Evolutionary conservation across 2,888 invertebrate genomes (phyloP).

Genomic region (Amphipyra tragopoginis): DNA sequence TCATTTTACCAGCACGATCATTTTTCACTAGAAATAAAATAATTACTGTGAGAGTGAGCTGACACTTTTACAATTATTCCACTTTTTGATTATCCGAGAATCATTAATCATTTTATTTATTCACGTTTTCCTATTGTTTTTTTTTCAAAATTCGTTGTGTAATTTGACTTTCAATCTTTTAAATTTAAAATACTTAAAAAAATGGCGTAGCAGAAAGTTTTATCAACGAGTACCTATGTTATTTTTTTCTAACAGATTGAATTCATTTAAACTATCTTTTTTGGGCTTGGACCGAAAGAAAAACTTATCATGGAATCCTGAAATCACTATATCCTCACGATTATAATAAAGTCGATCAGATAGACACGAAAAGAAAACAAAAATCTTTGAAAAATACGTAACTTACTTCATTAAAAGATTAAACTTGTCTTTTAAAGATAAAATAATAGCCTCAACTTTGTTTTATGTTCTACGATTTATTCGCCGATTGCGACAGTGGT

Average conservation of each 20-base stretch:
- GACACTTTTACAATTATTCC: constrained; percentile 41
- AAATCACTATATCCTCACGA: no score
- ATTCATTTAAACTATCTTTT: no score
- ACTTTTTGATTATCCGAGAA: constrained; percentile 16
- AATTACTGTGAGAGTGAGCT: constrained; percentile 34
- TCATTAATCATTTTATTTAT: constrained; percentile 43
- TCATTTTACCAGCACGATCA: constrained; percentile 23
- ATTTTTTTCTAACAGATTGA: no score
- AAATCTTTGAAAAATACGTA: no score
- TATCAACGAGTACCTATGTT: no score
- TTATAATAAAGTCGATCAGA: no score
- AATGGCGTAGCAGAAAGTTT: no score
- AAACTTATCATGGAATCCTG: no score
- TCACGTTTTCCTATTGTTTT: constrained; percentile 14
- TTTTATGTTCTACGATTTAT: constrained; percentile 44
- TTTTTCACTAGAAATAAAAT: constrained; percentile 35
- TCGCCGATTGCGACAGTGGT: constrained; percentile 27
- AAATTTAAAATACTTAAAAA: no score
- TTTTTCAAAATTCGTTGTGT: constrained; percentile 8
- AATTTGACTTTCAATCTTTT: constrained; percentile 6
- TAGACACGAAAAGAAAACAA: no score
- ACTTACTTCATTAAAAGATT: no score
- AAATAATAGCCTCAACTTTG: constrained; percentile 17
- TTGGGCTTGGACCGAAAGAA: no score
- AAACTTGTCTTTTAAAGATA: constrained; percentile 6